Evolutionary conservation across 2,797 vertebrate genomes (phyloP).

Genomic region (Paguma larvata): DNA sequence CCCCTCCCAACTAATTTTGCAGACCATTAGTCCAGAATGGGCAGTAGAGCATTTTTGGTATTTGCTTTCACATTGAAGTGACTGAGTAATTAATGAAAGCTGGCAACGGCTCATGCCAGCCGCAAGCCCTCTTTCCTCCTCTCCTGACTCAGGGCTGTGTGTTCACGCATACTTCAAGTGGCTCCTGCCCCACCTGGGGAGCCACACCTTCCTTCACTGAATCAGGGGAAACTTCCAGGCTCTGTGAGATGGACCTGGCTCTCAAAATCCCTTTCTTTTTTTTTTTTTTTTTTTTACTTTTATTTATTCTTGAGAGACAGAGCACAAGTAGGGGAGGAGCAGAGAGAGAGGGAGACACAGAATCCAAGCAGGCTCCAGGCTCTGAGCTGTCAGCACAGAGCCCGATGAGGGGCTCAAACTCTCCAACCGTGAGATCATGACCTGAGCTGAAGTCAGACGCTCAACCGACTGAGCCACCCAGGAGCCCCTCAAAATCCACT

Average conservation of each 20-base stretch:
- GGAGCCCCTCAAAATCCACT: background rate
- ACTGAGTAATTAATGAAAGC: constrained; percentile 71
- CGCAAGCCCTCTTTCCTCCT: background rate
- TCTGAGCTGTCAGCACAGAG: too few relatives aligned
- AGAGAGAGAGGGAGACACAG: too few relatives aligned
- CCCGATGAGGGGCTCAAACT: too few relatives aligned
- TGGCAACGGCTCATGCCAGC: background rate
- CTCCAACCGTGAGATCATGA: too few relatives aligned
- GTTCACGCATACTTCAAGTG: background rate
- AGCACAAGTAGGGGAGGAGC: too few relatives aligned
- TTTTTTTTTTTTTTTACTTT: too few relatives aligned
- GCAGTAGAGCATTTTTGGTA: constrained; percentile 53
- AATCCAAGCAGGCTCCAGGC: too few relatives aligned
- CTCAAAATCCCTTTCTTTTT: background rate
- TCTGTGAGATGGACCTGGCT: background rate
- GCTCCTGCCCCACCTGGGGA: background rate
- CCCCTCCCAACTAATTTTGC: constrained; percentile 60
- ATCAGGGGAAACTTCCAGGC: background rate
- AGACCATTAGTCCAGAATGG: constrained; percentile 70
- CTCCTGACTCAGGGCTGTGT: background rate
- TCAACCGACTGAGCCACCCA: too few relatives aligned
- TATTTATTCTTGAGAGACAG: too few relatives aligned
- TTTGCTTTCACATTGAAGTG: constrained; percentile 77
- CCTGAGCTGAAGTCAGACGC: too few relatives aligned
- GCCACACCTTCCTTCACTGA: background rate